A percentile compares a stretch with the other conserved stretches of the same genome.
Evolutionary conservation across 35 echinoderm and acorn worm genomes (phyloP).

Genomic region (Lytechinus variegatus): DNA sequence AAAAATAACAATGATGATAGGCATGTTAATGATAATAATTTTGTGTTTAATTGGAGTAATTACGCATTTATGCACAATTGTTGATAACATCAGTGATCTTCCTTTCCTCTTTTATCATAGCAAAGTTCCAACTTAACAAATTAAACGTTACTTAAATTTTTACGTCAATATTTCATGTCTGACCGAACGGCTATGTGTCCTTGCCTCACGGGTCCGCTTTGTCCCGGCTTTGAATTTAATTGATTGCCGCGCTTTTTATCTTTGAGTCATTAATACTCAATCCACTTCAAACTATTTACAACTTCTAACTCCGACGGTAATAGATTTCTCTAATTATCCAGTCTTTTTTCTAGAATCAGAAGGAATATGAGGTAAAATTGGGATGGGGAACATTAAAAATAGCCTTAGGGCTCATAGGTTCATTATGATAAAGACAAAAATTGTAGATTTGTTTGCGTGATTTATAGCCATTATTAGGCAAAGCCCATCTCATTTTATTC

Average conservation of each 20-base stretch:
- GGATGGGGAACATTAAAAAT: neutral
- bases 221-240: neutral
- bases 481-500: neutral
- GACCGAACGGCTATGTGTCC: neutral
- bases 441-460: neutral
- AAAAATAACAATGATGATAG: no score
- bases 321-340: neutral
- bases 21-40: no score
- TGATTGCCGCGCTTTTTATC: slow-evolving; percentile 1
- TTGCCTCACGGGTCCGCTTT: neutral
- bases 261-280: neutral
- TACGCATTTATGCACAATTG: no score
- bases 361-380: neutral
- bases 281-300: neutral
- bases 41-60: no score
- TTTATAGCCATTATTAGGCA: neutral
- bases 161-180: neutral
- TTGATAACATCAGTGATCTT: neutral
- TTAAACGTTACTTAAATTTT: neutral
- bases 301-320: neutral
- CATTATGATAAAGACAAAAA: neutral
- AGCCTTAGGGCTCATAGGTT: no score
- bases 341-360: neutral
- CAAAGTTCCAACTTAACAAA: neutral
- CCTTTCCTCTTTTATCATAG: neutral